These are phyloP conservation scores for Meliscaeva auricollis DNA, from an alignment of 2,888 invertebrate genomes.

Conservation along the genomic window DNA sequence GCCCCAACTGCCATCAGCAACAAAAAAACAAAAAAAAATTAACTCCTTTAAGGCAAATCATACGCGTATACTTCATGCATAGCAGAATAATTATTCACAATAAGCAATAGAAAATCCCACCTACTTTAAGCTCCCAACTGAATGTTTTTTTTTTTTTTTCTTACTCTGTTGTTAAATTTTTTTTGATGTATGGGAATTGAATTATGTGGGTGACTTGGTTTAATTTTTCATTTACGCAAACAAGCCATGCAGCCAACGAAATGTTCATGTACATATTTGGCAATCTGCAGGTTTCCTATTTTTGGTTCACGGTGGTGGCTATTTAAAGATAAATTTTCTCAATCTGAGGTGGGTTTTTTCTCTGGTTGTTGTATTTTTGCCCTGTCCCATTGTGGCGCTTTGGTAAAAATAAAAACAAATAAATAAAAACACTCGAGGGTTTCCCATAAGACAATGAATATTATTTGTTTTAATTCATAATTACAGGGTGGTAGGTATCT, in stretches of 20 bases:
- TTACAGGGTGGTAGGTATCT: background rate
- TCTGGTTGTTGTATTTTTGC: conserved; percentile 1
- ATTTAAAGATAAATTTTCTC: conserved; percentile 36
- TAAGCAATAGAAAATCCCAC: background rate
- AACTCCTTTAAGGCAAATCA: conserved; percentile 15
- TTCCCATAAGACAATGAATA: conserved; percentile 41
- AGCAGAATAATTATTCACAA: background rate
- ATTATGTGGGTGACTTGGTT: conserved; percentile 9
- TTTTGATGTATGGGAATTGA: conserved; percentile 10
- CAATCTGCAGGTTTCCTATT: conserved; percentile 64
- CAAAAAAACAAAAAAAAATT: background rate
- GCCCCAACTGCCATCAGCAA: conserved; percentile 7
- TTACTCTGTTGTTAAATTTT: background rate
- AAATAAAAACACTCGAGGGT: conserved; percentile 30
- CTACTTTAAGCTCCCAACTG: conserved; percentile 15
- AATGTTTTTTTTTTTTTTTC: conserved; percentile 3
- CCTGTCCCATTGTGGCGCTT: conserved; percentile 12
- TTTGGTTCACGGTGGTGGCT: conserved; percentile 50
- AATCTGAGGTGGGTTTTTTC: conserved; percentile 10
- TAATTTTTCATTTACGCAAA: background rate
- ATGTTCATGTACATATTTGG: conserved; percentile 68
- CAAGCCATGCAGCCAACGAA: background rate
- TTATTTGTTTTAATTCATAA: background rate
- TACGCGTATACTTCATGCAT: no score
- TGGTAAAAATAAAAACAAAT: background rate